Conservation (phyloP, 2,113 vertebrate genomes). For the Atherinomorus stipes region DNA sequence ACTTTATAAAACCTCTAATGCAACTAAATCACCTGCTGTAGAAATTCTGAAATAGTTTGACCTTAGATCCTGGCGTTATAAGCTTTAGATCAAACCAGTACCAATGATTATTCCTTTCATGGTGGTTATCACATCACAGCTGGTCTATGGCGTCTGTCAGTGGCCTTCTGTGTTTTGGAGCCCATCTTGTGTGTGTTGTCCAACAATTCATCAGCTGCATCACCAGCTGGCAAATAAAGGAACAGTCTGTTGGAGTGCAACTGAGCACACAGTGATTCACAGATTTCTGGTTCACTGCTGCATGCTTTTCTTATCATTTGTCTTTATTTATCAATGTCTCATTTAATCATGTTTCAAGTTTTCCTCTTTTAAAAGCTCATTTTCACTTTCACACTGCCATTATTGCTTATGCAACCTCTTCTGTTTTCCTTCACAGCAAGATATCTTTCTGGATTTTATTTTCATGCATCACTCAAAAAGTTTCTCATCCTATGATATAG, state of each 20-base stretch:
- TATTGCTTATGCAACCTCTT: slow-evolving; percentile 9
- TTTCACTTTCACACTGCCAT: not conserved
- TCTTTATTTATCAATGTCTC: not conserved
- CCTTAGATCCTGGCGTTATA: slow-evolving; percentile 1
- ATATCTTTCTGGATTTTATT: not conserved
- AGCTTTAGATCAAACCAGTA: not conserved
- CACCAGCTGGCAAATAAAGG: slow-evolving; percentile 58
- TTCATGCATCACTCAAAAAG: not conserved
- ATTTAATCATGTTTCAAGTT: not conserved
- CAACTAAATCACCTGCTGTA: not conserved
- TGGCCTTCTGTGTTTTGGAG: slow-evolving; percentile 29
- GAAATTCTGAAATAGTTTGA: slow-evolving; percentile 10
- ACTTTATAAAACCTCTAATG: not conserved
- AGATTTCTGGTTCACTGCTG: slow-evolving; percentile 12
- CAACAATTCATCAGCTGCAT: slow-evolving; percentile 55
- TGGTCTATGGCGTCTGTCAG: not conserved
- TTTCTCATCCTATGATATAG: not conserved
- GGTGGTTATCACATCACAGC: slow-evolving; percentile 11
- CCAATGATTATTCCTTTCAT: not conserved
- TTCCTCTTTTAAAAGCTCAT: not conserved
- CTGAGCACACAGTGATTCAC: slow-evolving; percentile 11
- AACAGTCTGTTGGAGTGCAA: slow-evolving; percentile 50
- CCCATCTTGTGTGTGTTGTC: slow-evolving; percentile 27
- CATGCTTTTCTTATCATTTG: slow-evolving; percentile 16
- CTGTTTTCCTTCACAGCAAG: not conserved